Conservation (phyloP, 1,140 invertebrate species). For the Heliothis subflexa region DNA sequence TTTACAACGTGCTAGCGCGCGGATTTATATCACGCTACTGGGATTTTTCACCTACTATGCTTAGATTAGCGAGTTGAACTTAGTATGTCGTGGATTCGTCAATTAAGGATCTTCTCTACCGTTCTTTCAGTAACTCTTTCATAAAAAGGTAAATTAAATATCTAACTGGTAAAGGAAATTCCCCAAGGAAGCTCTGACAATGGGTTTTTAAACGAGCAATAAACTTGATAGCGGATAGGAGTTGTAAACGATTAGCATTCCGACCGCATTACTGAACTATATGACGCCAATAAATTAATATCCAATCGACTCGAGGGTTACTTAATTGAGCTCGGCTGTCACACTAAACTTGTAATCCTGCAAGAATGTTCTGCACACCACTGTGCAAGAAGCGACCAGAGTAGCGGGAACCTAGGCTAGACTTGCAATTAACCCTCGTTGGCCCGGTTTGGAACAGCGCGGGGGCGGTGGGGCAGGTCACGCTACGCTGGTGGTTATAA, state of each 20-base stretch:
- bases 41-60: no score
- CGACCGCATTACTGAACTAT: slow-evolving; percentile 45
- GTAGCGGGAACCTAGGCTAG: slow-evolving; percentile 47
- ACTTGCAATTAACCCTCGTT: not conserved
- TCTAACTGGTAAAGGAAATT: slow-evolving; percentile 4
- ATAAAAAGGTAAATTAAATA: not conserved
- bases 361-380: slow-evolving; percentile 65
- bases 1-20: not conserved
- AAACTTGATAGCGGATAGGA: not conserved
- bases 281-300: slow-evolving; percentile 75
- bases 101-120: no score
- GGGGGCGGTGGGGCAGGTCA: slow-evolving; percentile 48
- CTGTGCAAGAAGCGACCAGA: slow-evolving; percentile 51
- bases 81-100: no score
- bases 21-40: not conserved
- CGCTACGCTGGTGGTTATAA: slow-evolving; percentile 45
- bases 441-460: not conserved
- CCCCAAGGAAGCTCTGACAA: not conserved
- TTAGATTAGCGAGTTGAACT: no score
- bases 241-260: slow-evolving; percentile 32
- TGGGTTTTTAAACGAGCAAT: slow-evolving; percentile 22
- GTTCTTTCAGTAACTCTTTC: not conserved
- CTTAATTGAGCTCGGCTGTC: slow-evolving; percentile 75
- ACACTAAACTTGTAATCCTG: slow-evolving; percentile 74
- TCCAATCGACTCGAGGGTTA: slow-evolving; percentile 66